These are phyloP conservation scores for Rissa tridactyla DNA, from an alignment of 2,113 vertebrate species.

Conservation along the genomic window DNA sequence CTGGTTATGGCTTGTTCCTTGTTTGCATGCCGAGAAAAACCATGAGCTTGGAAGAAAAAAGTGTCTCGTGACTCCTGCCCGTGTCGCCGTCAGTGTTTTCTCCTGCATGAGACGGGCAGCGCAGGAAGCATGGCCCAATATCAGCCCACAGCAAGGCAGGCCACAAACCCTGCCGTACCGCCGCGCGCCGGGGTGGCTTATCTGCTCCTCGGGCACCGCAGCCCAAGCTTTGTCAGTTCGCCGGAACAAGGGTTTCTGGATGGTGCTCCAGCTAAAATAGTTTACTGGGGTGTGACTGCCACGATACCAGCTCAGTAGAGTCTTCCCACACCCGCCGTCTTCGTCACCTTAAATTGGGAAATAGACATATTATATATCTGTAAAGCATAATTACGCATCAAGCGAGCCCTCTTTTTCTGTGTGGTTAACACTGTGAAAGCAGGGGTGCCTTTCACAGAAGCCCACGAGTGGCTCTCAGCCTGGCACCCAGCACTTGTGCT, in stretches of 20 bases:
- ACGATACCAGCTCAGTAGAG: neutral
- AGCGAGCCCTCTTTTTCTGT: neutral
- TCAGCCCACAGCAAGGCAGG: neutral
- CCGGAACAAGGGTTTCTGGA: neutral
- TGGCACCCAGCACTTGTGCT: no score
- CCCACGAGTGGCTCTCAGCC: neutral
- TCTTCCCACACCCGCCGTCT: neutral
- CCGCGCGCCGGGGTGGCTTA: neutral
- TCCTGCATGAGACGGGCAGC: rapidly evolving
- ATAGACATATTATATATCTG: neutral
- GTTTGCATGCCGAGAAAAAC: neutral
- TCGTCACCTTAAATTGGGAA: neutral
- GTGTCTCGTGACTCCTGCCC: neutral
- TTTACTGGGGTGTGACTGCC: neutral
- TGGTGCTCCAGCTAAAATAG: neutral
- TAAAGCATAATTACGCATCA: no score
- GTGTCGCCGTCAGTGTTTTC: rapidly evolving
- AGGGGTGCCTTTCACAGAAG: neutral
- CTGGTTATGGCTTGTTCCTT: neutral
- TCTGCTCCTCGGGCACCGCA: neutral
- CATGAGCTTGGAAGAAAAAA: neutral
- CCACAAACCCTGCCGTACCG: rapidly evolving
- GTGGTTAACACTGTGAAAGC: neutral
- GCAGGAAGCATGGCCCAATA: neutral
- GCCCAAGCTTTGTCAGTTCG: rapidly evolving